phyloP scores from a whole-genome alignment of 2,888 invertebrate genomes.

The Galeruca laticollis region DNA sequence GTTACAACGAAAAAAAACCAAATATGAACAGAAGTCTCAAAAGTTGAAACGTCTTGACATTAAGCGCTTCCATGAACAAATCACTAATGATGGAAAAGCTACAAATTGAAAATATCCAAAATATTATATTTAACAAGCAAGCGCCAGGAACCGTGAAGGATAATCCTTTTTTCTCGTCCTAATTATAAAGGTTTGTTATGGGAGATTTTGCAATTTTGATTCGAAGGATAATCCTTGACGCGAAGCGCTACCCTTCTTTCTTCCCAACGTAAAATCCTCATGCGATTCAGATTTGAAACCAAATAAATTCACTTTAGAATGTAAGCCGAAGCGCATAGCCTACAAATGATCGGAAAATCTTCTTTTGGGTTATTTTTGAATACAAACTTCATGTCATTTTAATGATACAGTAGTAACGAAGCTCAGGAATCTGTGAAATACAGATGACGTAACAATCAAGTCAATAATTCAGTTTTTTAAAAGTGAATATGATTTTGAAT shows the following conservation, averaged over 20 bases:
- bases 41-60: too few relatives aligned
- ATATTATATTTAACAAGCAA: slow-evolving; percentile 49
- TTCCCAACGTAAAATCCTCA: slow-evolving; percentile 9
- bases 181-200: slow-evolving; percentile 55
- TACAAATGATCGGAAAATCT: too few relatives aligned
- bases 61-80: too few relatives aligned
- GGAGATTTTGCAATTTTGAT: slow-evolving; percentile 55
- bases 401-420: too few relatives aligned
- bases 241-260: slow-evolving; percentile 3
- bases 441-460: too few relatives aligned
- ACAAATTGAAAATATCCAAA: slow-evolving; percentile 21
- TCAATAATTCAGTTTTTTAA: too few relatives aligned
- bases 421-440: too few relatives aligned
- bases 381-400: too few relatives aligned
- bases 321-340: background rate
- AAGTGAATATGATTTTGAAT: too few relatives aligned
- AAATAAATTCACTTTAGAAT: slow-evolving; percentile 7
- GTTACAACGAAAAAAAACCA: too few relatives aligned
- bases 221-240: slow-evolving; percentile 37
- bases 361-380: too few relatives aligned
- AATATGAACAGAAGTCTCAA: too few relatives aligned
- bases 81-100: background rate
- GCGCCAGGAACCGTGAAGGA: slow-evolving; percentile 29
- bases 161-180: slow-evolving; percentile 51
- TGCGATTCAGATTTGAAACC: slow-evolving; percentile 1